Percentiles rank a stretch among this genome's conserved stretches.
phyloP scores from a whole-genome alignment of 92 coral and sea anemone species.

The Zoanthus sansibaricus region DNA sequence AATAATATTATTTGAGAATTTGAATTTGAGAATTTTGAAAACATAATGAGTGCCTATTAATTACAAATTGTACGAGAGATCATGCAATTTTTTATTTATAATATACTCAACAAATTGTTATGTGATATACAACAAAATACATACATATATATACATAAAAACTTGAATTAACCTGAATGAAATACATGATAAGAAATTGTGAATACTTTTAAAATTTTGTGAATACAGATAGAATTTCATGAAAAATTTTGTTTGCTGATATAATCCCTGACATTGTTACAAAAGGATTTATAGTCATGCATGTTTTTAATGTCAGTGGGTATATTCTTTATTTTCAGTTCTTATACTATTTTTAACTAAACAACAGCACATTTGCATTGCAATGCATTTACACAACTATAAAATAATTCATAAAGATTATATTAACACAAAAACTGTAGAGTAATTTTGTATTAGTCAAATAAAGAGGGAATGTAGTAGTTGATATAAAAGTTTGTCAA shows the following conservation, averaged over 20 bases:
- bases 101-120: no score
- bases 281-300: background rate
- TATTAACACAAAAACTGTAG: background rate
- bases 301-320: background rate
- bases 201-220: background rate
- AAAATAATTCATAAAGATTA: conserved; percentile 1
- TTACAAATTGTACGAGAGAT: no score
- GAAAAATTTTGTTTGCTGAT: background rate
- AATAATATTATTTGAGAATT: no score
- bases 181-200: background rate
- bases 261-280: background rate
- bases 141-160: no score
- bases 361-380: background rate
- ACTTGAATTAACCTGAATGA: background rate
- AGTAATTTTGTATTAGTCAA: background rate
- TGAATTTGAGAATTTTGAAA: no score
- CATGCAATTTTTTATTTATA: no score
- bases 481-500: background rate
- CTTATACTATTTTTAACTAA: background rate
- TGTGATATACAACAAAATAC: no score
- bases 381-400: background rate
- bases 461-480: conserved; percentile 4
- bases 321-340: background rate
- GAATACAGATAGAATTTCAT: no score
- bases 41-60: no score